Base-by-base conservation (phyloP, 2,888 invertebrate species). In the Thecophora atra region DNA sequence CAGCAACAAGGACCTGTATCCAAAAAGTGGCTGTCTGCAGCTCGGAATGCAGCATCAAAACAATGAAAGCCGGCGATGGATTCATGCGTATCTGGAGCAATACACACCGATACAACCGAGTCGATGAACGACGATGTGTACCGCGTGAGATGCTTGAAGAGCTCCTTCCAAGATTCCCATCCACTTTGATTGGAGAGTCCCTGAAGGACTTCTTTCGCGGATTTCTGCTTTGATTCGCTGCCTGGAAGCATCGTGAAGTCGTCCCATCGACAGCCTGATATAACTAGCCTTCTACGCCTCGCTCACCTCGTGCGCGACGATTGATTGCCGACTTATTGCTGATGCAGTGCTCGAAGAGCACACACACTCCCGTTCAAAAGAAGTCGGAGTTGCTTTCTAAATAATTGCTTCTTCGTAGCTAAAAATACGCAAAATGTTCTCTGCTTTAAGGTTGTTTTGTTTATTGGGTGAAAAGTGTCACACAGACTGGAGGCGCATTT, bases 331-430 rank as follows among this genome's bases (percentile, higher is more conserved):
- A 54, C 30, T 67, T 72, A 26, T 17, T 62, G 62, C 58, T 24
- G 47, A 44, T 42, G 51, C 13, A 62, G n/a, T n/a, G 21, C n/a
- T 26, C 51, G 30, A 52, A 47, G 26, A 44, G 58, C 60, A 28
- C 58, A 42, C 28, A 7, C 17, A 58, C 24, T 6, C 17, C 21
- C 2, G 11, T 26, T 37, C 19, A 28, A 42, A 58, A 6, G 24
- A 60, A 69, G 19, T 13, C 26, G 30, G 70, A 68, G 73, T 75
- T 75, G 63, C 52, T 74, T 24, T 66, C 11, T n/a, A 62, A 28
- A 66, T 74, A 72, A 52, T 70, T 73, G 37, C 68, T 72, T 52
- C 56, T 72, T 11, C 58, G 54, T 24, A 2, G 26, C 58, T 26
- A 58, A 28, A 58, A 58, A 17, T 58, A 28, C 28, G 58, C 26